A percentile compares a stretch with the other conserved stretches of the same genome.
phyloP scores from a whole-genome alignment of 2,113 vertebrate species.

The Pelobates fuscus region DNA sequence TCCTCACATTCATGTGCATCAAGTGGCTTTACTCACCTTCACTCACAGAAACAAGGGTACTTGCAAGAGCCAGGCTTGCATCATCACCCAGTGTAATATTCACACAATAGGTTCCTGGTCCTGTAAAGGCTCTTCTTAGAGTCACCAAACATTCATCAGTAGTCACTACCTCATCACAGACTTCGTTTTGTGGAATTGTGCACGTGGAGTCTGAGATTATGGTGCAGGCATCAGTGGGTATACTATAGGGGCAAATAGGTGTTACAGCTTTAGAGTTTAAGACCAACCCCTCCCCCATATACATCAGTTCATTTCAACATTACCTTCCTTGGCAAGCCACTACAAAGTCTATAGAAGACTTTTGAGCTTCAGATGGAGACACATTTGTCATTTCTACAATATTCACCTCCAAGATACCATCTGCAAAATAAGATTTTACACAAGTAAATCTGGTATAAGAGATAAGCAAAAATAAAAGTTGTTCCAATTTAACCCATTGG shows the following conservation, averaged over 20 bases:
- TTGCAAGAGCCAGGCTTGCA: slow-evolving; percentile 77
- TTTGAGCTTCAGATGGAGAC: slow-evolving; percentile 64
- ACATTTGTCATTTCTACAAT: slow-evolving; percentile 68
- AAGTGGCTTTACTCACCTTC: slow-evolving; percentile 56
- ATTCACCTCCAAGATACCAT: slow-evolving; percentile 71
- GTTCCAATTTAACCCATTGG: too few species aligned
- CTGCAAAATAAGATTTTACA: slow-evolving; percentile 66
- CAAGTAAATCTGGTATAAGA: too few species aligned
- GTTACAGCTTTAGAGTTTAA: too few species aligned
- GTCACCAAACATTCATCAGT: slow-evolving; percentile 70
- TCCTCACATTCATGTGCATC: too few species aligned
- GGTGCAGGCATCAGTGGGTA: slow-evolving; percentile 86
- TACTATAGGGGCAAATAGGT: slow-evolving; percentile 60
- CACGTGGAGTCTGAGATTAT: slow-evolving; percentile 81
- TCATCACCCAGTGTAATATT: slow-evolving; percentile 85
- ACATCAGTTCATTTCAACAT: neutral
- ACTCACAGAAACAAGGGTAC: slow-evolving; percentile 77
- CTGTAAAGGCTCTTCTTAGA: slow-evolving; percentile 76
- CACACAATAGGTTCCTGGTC: slow-evolving; percentile 86
- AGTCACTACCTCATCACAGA: slow-evolving; percentile 70
- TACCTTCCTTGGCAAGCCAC: slow-evolving; percentile 88
- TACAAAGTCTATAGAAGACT: slow-evolving; percentile 80
- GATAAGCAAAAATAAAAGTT: too few species aligned
- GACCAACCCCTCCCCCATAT: too few species aligned
- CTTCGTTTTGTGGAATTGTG: slow-evolving; percentile 63